A percentile compares a stretch with the other conserved stretches of the same genome.
Conservation (phyloP, 2,113 vertebrate species). For the Thermophis baileyi region DNA sequence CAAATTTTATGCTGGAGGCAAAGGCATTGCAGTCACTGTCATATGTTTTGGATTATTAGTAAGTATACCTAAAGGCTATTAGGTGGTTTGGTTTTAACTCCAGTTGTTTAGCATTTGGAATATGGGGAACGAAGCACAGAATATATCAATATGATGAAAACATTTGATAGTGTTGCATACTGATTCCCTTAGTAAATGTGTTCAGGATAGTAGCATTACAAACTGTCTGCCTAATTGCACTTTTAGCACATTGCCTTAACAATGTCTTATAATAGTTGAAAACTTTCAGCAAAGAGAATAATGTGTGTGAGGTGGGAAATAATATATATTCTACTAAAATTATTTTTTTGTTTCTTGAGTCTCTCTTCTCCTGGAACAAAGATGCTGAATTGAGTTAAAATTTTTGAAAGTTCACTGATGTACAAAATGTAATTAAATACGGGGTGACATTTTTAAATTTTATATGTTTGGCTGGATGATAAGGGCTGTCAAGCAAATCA, state of each 20-base stretch:
- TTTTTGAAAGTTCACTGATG: constrained; percentile 32
- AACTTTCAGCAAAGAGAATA: background rate
- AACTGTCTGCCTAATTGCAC: background rate
- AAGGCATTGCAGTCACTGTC: background rate
- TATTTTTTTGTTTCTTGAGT: background rate
- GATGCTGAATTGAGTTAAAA: constrained; percentile 4
- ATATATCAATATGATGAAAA: background rate
- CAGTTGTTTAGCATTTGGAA: background rate
- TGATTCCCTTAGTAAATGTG: background rate
- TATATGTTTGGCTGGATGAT: constrained; percentile 8
- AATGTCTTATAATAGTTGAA: background rate
- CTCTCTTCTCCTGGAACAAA: constrained; percentile 16
- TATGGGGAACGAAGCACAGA: background rate
- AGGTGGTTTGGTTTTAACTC: background rate
- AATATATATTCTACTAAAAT: background rate
- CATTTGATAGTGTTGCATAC: background rate
- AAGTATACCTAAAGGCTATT: background rate
- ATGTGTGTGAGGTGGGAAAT: background rate
- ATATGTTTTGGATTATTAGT: background rate
- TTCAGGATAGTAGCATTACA: background rate
- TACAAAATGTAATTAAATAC: constrained; percentile 28
- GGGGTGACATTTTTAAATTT: constrained; percentile 42
- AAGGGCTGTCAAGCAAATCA: constrained; percentile 21
- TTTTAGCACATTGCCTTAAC: background rate
- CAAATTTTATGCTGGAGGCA: background rate